phyloP scores from a whole-genome alignment of 2,888 invertebrate species.

The Ochropacha duplaris region DNA sequence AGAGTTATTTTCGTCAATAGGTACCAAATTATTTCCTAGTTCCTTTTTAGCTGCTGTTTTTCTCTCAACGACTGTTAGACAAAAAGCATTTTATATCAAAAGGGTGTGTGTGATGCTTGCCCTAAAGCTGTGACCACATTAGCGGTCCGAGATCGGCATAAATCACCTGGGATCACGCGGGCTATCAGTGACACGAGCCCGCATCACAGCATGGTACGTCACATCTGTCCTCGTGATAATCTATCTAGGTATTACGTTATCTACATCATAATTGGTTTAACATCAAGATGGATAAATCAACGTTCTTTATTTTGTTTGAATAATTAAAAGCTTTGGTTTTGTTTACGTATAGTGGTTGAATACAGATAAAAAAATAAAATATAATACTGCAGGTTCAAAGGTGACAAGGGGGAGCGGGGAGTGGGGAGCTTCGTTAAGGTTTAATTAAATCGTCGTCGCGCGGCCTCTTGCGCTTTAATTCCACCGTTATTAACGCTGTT shows the following conservation, averaged over 20 bases:
- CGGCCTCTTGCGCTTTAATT: slow-evolving; percentile 82
- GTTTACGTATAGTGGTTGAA: slow-evolving; percentile 12
- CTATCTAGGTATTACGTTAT: not conserved
- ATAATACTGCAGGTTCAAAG: slow-evolving; percentile 68
- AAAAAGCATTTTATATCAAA: not conserved
- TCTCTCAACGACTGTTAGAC: not conserved
- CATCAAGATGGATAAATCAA: not conserved
- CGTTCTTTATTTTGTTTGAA: not conserved
- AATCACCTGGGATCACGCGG: slow-evolving; percentile 66
- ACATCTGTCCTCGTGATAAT: not conserved
- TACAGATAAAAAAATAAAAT: slow-evolving; percentile 68
- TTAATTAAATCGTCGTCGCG: slow-evolving; percentile 82
- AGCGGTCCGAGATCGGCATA: slow-evolving; percentile 47
- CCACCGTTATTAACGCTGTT: slow-evolving; percentile 84
- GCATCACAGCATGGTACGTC: not conserved
- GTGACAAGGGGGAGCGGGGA: slow-evolving; percentile 37
- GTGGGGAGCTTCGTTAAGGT: slow-evolving; percentile 75
- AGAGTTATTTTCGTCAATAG: not conserved
- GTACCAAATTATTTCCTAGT: too few species aligned
- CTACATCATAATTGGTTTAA: not conserved
- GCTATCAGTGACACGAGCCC: slow-evolving; percentile 53
- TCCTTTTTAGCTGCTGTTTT: not conserved
- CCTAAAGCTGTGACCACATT: slow-evolving; percentile 48
- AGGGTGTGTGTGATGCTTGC: not conserved
- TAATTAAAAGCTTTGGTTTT: not conserved